A percentile compares a stretch with the other conserved stretches of the same genome.
Evolutionary conservation across 2,113 vertebrate species (phyloP).

Genomic region (Myotis lucifugus): DNA sequence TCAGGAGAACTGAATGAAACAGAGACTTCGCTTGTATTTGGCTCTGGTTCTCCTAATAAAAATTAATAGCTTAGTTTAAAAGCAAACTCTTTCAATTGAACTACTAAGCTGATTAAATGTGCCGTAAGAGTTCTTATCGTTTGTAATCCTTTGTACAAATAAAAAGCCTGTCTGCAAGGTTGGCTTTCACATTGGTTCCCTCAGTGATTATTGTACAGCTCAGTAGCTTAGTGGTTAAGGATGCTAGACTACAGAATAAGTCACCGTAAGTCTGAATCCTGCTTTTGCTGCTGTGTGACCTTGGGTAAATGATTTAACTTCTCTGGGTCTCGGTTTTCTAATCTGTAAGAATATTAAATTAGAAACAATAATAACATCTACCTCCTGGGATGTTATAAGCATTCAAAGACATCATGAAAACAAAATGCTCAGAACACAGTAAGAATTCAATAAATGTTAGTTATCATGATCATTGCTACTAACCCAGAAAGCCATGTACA

Average conservation of each 20-base stretch:
- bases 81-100: background rate
- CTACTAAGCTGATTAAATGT: constrained; percentile 11
- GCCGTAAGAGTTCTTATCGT: background rate
- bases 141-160: background rate
- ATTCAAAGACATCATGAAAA: background rate
- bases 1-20: background rate
- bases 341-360: background rate
- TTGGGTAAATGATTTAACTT: background rate
- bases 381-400: background rate
- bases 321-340: background rate
- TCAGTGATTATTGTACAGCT: background rate
- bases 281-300: background rate
- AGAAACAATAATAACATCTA: background rate
- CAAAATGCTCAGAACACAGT: background rate
- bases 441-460: background rate
- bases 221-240: background rate
- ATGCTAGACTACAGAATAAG: background rate
- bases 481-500: background rate
- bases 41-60: background rate
- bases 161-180: background rate
- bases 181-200: background rate
- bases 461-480: background rate
- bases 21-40: background rate
- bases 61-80: background rate
- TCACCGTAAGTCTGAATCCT: background rate